Base-by-base conservation (phyloP, 2,797 vertebrate genomes). In the Choloepus didactylus region DNA sequence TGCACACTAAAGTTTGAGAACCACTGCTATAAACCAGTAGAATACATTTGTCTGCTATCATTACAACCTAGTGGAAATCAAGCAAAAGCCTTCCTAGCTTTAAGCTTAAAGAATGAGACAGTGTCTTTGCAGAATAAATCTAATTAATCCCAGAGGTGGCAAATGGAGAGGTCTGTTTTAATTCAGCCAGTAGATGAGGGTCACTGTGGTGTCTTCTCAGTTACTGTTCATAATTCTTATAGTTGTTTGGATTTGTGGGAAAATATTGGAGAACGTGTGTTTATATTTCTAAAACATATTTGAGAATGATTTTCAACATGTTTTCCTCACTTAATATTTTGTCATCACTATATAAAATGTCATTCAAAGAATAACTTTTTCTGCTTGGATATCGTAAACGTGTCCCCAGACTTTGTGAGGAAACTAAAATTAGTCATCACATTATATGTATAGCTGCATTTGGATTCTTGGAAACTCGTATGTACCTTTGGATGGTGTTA, bases 241-340 rank as follows among this genome's bases (percentile, higher is more conserved):
- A 9, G 21, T 83, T 92, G 35, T 62, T 85, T 72, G 16, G 76
- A 76, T 16, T 66, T 81, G n/a, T 64, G 66, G 7, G 35, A 49
- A 91, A 79, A 60, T 82, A 81, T 10, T 59, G 29, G 64, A 56
- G 38, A 91, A 76, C 44, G 25, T 2, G 0, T 95, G 8, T 49
- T 79, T 92, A 35, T 35, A 35, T 35, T 35, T 35, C 35, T 87
- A 35, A 41, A 90, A 87, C 35, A 35, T 15, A 70, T 23, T 83
- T 81, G 31, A 94, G 66, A 82, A 73, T 87, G 70, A 27, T 18
- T 56, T 88, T 56, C 18, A 89, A 9, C 29, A 76, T 89, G 8
- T 72, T 85, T 73, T 93, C 38, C 35, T 87, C 38, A 72, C 11
- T 88, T 83, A 89, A 88, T n/a, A 66, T 54, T 86, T 89, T 91